A percentile compares a stretch with the other conserved stretches of the same genome.
phyloP scores from a whole-genome alignment of 2,113 vertebrate species.

The Ceyx margarethae region DNA sequence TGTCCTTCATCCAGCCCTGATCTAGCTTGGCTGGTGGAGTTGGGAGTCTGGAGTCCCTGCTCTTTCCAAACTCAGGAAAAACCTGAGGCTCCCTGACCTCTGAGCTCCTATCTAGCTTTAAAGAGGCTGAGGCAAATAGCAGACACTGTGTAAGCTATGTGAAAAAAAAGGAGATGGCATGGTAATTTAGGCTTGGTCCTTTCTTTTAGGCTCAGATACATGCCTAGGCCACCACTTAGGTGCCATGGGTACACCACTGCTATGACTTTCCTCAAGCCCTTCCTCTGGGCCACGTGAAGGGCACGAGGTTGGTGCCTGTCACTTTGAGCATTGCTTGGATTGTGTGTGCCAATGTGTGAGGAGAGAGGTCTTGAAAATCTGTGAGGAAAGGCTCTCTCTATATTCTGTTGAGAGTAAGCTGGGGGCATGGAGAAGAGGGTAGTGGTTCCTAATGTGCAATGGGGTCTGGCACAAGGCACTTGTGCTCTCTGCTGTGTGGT shows the following conservation, averaged over 20 bases:
- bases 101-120: not conserved
- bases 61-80: not conserved
- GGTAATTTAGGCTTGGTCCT: not conserved
- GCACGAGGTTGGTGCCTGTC: not conserved
- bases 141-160: not conserved
- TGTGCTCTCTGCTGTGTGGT: not conserved
- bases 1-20: not conserved
- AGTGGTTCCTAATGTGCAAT: not conserved
- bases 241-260: not conserved
- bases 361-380: not conserved
- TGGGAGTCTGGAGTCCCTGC: not conserved
- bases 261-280: not conserved
- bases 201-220: not conserved
- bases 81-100: accelerated
- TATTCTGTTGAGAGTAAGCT: not conserved
- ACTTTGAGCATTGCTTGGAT: not conserved
- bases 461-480: not conserved
- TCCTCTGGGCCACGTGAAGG: not conserved
- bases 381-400: not conserved
- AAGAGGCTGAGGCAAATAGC: not conserved
- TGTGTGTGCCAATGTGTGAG: too few relatives aligned
- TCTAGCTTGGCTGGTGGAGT: not conserved
- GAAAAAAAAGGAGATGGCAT: not conserved
- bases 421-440: not conserved
- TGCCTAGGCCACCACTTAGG: accelerated